A percentile compares a stretch with the other conserved stretches of the same genome.
Conservation (phyloP, 2,113 vertebrate genomes). For the Strix uralensis region DNA sequence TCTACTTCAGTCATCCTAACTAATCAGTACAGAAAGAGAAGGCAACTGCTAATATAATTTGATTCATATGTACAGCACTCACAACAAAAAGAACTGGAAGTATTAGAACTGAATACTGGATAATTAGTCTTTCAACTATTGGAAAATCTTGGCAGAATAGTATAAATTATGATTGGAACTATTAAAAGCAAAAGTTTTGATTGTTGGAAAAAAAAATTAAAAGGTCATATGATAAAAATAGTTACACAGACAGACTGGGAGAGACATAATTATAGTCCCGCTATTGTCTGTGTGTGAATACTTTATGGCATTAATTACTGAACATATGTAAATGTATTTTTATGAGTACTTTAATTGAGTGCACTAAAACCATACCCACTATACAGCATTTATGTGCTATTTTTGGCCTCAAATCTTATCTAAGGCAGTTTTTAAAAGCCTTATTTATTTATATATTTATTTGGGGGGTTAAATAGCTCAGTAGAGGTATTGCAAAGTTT, state of each 20-base stretch:
- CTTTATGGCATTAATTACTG: constrained; percentile 51
- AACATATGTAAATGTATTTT: constrained; percentile 47
- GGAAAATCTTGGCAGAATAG: constrained; percentile 34
- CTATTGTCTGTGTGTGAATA: constrained; percentile 35
- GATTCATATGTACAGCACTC: constrained; percentile 8
- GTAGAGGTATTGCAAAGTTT: background rate
- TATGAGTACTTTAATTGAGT: background rate
- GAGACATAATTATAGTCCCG: constrained; percentile 17
- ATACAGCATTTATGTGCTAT: background rate
- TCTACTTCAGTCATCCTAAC: background rate
- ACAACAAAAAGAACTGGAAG: background rate
- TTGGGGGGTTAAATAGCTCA: background rate
- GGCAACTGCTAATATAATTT: constrained; percentile 35
- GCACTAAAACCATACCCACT: background rate
- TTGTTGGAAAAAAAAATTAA: background rate
- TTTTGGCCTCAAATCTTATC: background rate
- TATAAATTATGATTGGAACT: background rate
- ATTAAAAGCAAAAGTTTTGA: constrained; percentile 50
- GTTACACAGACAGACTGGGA: constrained; percentile 20
- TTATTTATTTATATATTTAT: background rate
- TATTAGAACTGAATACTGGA: background rate
- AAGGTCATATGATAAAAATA: constrained; percentile 28
- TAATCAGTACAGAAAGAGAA: constrained; percentile 3
- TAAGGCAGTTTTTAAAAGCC: background rate
- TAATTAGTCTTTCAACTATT: constrained; percentile 48